These are phyloP conservation scores for Crotalus tigris DNA, from an alignment of 2,113 vertebrate genomes.

Conservation along the genomic window DNA sequence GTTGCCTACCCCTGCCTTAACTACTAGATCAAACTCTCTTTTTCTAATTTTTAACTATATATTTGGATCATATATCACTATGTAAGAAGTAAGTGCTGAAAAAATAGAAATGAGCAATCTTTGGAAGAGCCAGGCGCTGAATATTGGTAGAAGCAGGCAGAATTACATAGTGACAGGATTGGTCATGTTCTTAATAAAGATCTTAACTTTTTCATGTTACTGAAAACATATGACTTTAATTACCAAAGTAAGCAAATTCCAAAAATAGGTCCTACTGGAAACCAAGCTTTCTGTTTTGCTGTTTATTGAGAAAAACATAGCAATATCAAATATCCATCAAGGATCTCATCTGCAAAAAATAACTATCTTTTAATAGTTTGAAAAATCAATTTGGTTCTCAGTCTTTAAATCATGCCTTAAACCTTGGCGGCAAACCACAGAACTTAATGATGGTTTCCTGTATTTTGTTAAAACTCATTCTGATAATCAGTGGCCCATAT, in stretches of 20 bases:
- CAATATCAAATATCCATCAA: not conserved
- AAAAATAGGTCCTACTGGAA: conserved; percentile 5
- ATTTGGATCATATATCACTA: conserved; percentile 51
- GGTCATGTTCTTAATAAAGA: conserved; percentile 42
- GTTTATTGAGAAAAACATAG: conserved; percentile 1
- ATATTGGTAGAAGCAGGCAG: conserved; percentile 56
- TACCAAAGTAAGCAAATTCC: conserved; percentile 41
- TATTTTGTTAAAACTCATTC: not conserved
- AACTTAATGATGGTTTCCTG: not conserved
- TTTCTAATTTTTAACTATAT: conserved; percentile 44
- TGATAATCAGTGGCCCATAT: not conserved
- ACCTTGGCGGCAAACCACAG: conserved; percentile 15
- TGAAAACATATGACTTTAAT: conserved; percentile 43
- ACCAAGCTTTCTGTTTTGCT: conserved; percentile 26
- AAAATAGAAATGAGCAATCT: conserved; percentile 41
- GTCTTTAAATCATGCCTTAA: conserved; percentile 19
- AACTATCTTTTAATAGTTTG: not conserved
- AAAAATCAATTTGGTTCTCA: not conserved
- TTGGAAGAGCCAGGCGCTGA: conserved; percentile 42
- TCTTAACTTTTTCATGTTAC: conserved; percentile 44
- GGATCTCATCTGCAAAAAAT: not conserved
- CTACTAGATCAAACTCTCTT: not conserved
- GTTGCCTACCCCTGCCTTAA: not conserved
- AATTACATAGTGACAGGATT: conserved; percentile 38
- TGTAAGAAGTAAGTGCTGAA: conserved; percentile 54